Evolutionary conservation across 1,140 invertebrate species (phyloP), one percentile per base, ranked within the genome.

Genomic region (Druon quercuslanigerum): DNA sequence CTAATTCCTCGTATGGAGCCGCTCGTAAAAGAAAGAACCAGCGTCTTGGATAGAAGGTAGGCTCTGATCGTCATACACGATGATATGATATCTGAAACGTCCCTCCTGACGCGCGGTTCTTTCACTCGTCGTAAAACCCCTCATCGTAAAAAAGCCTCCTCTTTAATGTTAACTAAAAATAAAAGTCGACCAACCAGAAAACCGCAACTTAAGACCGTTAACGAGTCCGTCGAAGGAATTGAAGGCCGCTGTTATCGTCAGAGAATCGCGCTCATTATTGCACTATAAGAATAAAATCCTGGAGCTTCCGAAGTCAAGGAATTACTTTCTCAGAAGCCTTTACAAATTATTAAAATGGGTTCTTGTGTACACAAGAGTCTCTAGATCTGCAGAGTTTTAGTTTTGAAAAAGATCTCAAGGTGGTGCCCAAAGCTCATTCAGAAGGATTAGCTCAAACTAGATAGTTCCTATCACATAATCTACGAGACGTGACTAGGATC

Each of bases 1-100:
- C 80, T 87, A 87, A 88, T 88, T 83, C 82, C 73, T 50, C 51
- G 40, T 33, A 74, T 72, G 66, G 73, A 70, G 33, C 20, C 20
- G 25, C 73, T 79, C 46, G 77, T 75, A 77, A 80, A 81, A 79
- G 25, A 33, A 71, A 33, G 50, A 46, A 60, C 33, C 46, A 57
- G 74, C 17, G 14, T 71, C 72, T 46, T 50, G 56, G 57, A 51
- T 52, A 25, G 20, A 46, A 72, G 25, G 52, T 56, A 40, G 66
- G 14, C 33, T 51, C 20, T 54, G n/a, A 74, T 73, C 72, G 66
- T 83, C 82, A 83, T 80, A 79, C 70, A 50, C 50, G 78, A 20
- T 54, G 74, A 77, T 83, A 77, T 76, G 78, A 82, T 83, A 80
- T 71, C 71, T 70, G 50, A 50, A 73, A 66, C 19, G 71, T 77